Evolutionary conservation across 2,113 vertebrate genomes (phyloP), one percentile per base, ranked within the genome.

Genomic region (Chamaetylas fuelleborni): DNA sequence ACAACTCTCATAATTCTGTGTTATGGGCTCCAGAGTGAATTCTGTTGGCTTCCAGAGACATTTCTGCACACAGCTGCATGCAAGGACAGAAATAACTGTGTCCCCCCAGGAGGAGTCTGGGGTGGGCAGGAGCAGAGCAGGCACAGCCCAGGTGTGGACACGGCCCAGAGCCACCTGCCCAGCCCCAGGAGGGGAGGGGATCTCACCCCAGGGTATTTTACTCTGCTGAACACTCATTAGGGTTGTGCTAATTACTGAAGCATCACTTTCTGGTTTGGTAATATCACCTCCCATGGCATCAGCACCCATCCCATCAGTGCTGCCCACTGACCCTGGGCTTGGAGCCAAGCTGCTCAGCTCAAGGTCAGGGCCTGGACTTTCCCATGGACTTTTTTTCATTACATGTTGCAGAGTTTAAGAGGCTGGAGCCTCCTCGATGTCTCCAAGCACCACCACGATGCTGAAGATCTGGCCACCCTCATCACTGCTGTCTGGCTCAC

Each of bases 401-500:
- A 15, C 14, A 0, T 4, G 5, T 5, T 67, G 73, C 36, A 47
- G 14, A 58, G 51, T 45, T 78, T 81, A 71, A 66, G 18, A 89
- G 60, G 26, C 47, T 3, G 5, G 43, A 84, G 34, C 61, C 74
- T 45, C 60, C 60, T 2, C 4, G 1, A 3, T 6, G 4, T 2
- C 60, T 56, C 20, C 69, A 40, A 48, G 61, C 56, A 56, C 19
- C 61, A 31, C 34, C 24, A 15, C 0, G 24, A 40, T 51, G 69
- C 82, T 51, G 53, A 43, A 45, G 74, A 67, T 31, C 24, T 6
- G 0, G 24, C 2, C 7, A 12, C 29, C 8, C 4, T 0, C 3
- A 7, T 17, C 71, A 19, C 4, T 0, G 0, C 58, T 23, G 23
- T 3, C 65, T 29, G 50, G 18, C 16, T 17, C 0, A 0, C 33